These are phyloP conservation scores for Moxostoma hubbsi DNA, from an alignment of 2,797 vertebrate genomes.

Conservation along the genomic window DNA sequence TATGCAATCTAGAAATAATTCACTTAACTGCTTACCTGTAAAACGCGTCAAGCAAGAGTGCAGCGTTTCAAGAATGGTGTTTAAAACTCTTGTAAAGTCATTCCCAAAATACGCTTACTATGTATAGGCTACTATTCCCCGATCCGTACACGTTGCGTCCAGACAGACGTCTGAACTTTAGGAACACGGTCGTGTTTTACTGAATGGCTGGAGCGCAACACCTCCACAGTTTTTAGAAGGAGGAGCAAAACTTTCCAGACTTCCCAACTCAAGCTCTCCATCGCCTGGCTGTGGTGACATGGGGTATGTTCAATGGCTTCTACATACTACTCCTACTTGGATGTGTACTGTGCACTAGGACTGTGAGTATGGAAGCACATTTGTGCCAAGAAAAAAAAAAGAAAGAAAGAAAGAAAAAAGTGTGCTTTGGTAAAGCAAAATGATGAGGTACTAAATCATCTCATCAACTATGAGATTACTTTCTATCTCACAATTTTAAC, in stretches of 20 bases:
- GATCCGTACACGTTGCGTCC: conserved; percentile 1
- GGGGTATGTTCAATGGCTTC: not conserved
- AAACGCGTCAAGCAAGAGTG: not conserved
- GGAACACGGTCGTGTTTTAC: not conserved
- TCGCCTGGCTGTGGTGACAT: conserved; percentile 24
- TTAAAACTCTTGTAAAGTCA: not conserved
- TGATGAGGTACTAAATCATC: no score
- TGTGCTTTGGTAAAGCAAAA: no score
- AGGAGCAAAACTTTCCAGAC: conserved; percentile 27
- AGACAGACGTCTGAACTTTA: conserved; percentile 17
- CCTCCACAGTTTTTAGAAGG: conserved; percentile 32
- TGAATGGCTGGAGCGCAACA: conserved; percentile 30
- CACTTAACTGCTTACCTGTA: conserved; percentile 19
- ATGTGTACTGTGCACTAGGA: not conserved
- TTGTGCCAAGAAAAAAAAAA: no score
- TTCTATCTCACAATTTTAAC: no score
- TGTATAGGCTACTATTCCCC: not conserved
- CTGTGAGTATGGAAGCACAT: no score
- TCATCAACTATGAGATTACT: no score
- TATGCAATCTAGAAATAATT: not conserved
- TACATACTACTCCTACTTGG: not conserved
- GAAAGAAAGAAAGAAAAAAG: no score
- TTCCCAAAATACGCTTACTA: no score
- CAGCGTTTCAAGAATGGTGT: not conserved
- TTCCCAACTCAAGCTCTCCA: conserved; percentile 8